Percentiles rank a stretch among this genome's conserved stretches.
These are phyloP conservation scores for Cynoglossus semilaevis DNA, from an alignment of 2,113 vertebrate species.

Conservation along the genomic window DNA sequence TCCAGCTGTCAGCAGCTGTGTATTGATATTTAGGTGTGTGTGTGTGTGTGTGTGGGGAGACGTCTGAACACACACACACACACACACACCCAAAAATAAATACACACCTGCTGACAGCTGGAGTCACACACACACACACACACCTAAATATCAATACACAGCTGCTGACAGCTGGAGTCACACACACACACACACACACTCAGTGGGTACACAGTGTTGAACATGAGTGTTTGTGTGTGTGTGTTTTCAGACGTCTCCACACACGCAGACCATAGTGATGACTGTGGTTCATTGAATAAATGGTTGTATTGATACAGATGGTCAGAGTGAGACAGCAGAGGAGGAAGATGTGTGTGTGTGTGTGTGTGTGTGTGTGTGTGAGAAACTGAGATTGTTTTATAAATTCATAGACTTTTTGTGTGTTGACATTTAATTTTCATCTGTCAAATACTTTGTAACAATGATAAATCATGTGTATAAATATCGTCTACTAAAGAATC, in stretches of 20 bases:
- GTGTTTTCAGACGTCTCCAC: conserved; percentile 61
- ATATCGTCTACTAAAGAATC: no score
- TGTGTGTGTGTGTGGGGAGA: no score
- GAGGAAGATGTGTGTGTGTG: conserved; percentile 22
- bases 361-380: conserved; percentile 26
- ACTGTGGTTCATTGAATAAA: conserved; percentile 63
- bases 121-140: no score
- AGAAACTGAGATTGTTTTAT: background rate
- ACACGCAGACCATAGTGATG: conserved; percentile 62
- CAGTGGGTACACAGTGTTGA: conserved; percentile 28
- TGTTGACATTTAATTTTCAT: no score
- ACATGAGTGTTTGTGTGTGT: conserved; percentile 48
- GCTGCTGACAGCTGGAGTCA: conserved; percentile 21
- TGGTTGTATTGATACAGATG: conserved; percentile 65
- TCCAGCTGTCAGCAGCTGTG: conserved; percentile 24
- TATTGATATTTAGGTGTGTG: conserved; percentile 1
- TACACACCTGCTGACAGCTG: conserved; percentile 29
- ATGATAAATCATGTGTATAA: no score
- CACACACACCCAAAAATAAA: conserved; percentile 1
- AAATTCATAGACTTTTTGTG: background rate
- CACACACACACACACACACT: conserved; percentile 35
- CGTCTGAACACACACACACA: no score
- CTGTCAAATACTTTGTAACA: no score
- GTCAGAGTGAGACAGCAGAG: conserved; percentile 58
- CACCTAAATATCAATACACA: conserved; percentile 9